Base-by-base conservation (phyloP, 2,888 invertebrate species). In the Caenorhabditis sp. region DNA sequence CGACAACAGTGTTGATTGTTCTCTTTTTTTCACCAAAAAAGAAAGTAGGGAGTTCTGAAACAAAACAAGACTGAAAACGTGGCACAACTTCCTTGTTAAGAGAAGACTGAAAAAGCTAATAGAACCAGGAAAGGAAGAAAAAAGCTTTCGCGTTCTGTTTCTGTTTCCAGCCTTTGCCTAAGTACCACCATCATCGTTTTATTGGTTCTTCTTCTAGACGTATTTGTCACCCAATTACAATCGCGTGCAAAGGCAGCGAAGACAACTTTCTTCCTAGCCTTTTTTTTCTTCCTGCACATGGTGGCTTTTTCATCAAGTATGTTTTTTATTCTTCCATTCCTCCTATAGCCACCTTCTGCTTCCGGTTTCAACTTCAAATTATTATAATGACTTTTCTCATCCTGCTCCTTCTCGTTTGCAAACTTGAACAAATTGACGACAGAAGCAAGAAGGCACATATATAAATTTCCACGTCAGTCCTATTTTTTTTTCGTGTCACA, bases 141-240 rank as follows among this genome's bases (percentile, higher is more conserved):
- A 31, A 63, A 63, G 63, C 63, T 63, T 63, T 44, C 28, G 4
- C 44, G 44, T 54, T 54, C 54, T 8, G 47, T 41, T 54, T 54
- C 54, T 8, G 47, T 41, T 59, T 28, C 31, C 41, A 35, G 56
- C 26, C 26, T 10, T 14, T n/a, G n/a, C 63, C 61, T 63, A 61
- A 73, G 74, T 64, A 56, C 64, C 63, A 63, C 74, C 63, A 74
- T 74, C 61, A 64, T 49, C 54, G 73, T 64, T 44, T 56, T 64
- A 26, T 63, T 64, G 49, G 72, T 35, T 24, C 58, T 28, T 28
- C 44, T 28, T 44, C 54, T 28, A 63, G 54, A 74, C 73, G 26
- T 63, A 74, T 74, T 74, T 74, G 73, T 74, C 63, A 74, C 73
- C 58, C 75, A 75, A 75, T 75, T 66, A 75, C 66, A 66, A 64